Base-by-base conservation (phyloP, 37 sponge, comb jelly and placozoan species). In the Crambe crambe region DNA sequence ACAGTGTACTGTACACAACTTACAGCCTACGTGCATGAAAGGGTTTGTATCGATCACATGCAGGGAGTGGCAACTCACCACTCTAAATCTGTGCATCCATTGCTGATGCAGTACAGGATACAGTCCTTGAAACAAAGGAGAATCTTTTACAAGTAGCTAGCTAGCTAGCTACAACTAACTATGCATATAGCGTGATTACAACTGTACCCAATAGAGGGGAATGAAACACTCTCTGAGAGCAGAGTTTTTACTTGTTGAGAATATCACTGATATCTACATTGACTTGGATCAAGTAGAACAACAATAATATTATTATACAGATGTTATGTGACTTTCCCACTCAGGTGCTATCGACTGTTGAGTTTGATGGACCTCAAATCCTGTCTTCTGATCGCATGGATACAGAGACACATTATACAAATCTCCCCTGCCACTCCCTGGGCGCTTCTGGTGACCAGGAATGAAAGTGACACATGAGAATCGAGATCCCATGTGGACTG, bases 281-380 rank as follows among this genome's bases (percentile, higher is more conserved):
- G 79, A 79, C 41, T 27, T 79, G 20, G 79, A 79, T 26, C 79
- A 79, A 66, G 79, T 79, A 56, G 26, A 34, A 41, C 5, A 12
- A 5, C 12, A 25, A 72, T 61, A 61, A 47, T 47, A 47, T 47
- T 47, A 61, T 29, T 61, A 61, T 5, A 61, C 6, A n/a, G n/a
- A n/a, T n/a, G n/a, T n/a, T n/a, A n/a, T n/a, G n/a, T n/a, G n/a
- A n/a, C n/a, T 2, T 40, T 2, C 20, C 73, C 51, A 8, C 51
- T 4, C 43, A 75, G 75, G 37, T 75, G 43, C 36, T 59, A 2
- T 37, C 65, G 2, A 59, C 38, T n/a, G 43, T 10, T 6, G 77
- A 41, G 8, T 77, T 63, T 79, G 79, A 56, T 68, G 79, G 68
- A 10, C 79, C 79, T 44, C 51, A 79, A 22, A 66, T 79, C 35